These are phyloP conservation scores for Jacana jacana DNA, from an alignment of 2,113 vertebrate species.

Conservation along the genomic window DNA sequence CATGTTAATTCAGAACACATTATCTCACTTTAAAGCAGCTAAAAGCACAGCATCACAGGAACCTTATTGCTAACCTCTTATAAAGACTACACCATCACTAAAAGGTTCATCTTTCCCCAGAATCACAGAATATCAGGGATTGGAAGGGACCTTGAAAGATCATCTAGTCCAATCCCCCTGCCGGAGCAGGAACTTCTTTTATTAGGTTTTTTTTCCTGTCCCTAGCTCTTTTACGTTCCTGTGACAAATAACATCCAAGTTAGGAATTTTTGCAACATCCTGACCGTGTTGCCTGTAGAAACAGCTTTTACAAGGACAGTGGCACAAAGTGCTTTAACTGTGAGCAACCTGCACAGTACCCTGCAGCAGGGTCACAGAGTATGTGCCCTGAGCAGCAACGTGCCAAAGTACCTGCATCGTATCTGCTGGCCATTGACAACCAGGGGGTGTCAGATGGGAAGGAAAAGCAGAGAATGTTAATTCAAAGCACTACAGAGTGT, in stretches of 20 bases:
- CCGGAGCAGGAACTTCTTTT: too few relatives aligned
- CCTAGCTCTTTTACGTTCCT: background rate
- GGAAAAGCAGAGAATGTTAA: background rate
- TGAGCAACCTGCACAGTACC: background rate
- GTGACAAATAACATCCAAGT: background rate
- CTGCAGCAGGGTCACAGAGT: background rate
- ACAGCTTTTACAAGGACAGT: background rate
- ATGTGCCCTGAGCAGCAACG: background rate
- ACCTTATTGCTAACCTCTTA: background rate
- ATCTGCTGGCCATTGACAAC: background rate
- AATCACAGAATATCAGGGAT: too few relatives aligned
- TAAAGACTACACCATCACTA: background rate
- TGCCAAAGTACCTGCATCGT: accelerated
- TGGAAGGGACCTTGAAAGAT: too few relatives aligned
- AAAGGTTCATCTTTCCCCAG: too few relatives aligned
- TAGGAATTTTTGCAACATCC: background rate
- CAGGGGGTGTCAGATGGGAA: background rate
- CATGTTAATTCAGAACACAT: accelerated
- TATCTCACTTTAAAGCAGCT: background rate
- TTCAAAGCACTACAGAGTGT: background rate
- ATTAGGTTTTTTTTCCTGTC: too few relatives aligned
- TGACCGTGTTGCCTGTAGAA: background rate
- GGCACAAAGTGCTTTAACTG: background rate
- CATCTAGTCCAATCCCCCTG: too few relatives aligned
- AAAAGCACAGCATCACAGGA: background rate